These are phyloP conservation scores for Octodon degus DNA, from an alignment of 2,113 vertebrate genomes.

Conservation along the genomic window DNA sequence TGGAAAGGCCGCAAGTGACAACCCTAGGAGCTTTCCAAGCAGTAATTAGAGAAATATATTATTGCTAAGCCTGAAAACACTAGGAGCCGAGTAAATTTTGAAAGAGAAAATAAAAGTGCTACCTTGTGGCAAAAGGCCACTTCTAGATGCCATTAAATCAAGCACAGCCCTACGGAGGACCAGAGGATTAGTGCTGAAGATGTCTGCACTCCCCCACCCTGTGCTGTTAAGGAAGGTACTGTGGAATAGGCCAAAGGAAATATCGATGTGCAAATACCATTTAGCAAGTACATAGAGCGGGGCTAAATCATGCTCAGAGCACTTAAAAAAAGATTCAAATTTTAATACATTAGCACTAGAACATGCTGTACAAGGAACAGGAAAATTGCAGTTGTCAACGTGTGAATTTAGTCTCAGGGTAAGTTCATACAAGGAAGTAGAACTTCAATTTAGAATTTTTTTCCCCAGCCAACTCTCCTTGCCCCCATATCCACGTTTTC, in stretches of 20 bases:
- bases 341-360: conserved; percentile 70
- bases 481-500: conserved; percentile 13
- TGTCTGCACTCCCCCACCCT: not conserved
- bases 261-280: conserved; percentile 29
- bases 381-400: conserved; percentile 67
- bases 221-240: conserved; percentile 21
- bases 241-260: conserved; percentile 16
- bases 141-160: conserved; percentile 25
- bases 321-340: conserved; percentile 63
- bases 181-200: not conserved
- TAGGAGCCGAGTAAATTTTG: conserved; percentile 26
- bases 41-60: conserved; percentile 13
- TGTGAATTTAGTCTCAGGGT: conserved; percentile 61
- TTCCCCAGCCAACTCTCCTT: not conserved
- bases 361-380: conserved; percentile 59
- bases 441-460: conserved; percentile 63
- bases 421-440: conserved; percentile 70
- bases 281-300: conserved; percentile 59
- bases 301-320: conserved; percentile 41
- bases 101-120: conserved; percentile 58
- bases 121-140: conserved; percentile 16
- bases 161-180: not conserved
- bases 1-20: not conserved
- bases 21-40: not conserved
- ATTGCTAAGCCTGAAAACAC: not conserved